Percentiles rank a stretch among this genome's conserved stretches.
Conservation (phyloP, 2,888 invertebrate genomes). For the Branchellion lobata region DNA sequence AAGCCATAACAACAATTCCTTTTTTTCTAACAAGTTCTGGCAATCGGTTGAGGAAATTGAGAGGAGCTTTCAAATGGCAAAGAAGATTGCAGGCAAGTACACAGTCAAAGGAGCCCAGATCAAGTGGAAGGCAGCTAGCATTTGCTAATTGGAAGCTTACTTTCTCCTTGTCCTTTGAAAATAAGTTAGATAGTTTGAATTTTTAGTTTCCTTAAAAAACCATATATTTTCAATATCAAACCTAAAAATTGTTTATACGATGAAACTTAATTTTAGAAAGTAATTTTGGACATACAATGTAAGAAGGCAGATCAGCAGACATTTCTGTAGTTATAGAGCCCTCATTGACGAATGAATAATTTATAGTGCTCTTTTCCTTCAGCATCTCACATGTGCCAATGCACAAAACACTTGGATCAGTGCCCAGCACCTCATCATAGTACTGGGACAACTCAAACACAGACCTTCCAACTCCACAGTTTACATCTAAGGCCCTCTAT, state of each 20-base stretch:
- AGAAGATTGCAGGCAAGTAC: constrained; percentile 61
- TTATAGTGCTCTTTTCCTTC: constrained; percentile 54
- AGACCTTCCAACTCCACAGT: constrained; percentile 62
- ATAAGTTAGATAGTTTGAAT: too few species aligned
- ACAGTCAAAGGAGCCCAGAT: constrained; percentile 59
- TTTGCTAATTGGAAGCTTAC: constrained; percentile 58
- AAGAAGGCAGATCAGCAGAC: constrained; percentile 54
- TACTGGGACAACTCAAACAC: constrained; percentile 58
- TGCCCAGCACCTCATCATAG: constrained; percentile 59
- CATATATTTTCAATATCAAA: too few species aligned
- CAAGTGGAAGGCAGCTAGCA: constrained; percentile 58
- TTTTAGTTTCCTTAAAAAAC: too few species aligned
- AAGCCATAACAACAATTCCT: constrained; percentile 60
- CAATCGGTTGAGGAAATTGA: constrained; percentile 56
- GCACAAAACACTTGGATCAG: constrained; percentile 60
- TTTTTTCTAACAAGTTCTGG: constrained; percentile 56
- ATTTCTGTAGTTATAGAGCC: constrained; percentile 57
- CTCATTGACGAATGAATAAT: constrained; percentile 57
- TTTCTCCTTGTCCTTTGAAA: constrained; percentile 26
- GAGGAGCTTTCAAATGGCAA: constrained; percentile 58
- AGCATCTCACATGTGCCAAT: constrained; percentile 58
- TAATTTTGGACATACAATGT: constrained; percentile 54
- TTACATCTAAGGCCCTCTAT: constrained; percentile 59
- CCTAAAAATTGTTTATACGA: neutral
- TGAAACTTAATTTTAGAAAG: neutral